phyloP scores from a whole-genome alignment of 2,888 invertebrate species.

The Perdita meconis region DNA sequence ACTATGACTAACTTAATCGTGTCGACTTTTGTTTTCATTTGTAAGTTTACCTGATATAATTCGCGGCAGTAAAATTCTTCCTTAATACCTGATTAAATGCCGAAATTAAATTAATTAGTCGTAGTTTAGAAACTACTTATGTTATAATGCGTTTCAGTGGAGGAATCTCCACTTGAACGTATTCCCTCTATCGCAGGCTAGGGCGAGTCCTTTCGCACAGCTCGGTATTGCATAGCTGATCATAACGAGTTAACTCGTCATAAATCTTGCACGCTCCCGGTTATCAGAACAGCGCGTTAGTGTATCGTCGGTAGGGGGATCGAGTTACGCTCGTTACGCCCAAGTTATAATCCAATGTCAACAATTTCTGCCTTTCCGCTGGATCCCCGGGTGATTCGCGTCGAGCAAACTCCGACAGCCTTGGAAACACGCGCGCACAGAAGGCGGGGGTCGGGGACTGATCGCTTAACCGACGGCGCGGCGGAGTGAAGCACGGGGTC shows the following conservation, averaged over 20 bases:
- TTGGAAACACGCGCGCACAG: constrained; percentile 36
- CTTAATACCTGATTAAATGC: too few species aligned
- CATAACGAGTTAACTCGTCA: constrained; percentile 2
- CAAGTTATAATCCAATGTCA: constrained; percentile 76
- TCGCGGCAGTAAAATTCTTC: too few species aligned
- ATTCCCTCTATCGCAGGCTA: too few species aligned
- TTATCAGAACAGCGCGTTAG: background rate
- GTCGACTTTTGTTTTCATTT: constrained; percentile 35
- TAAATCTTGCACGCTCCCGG: constrained; percentile 52
- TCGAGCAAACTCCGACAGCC: constrained; percentile 37
- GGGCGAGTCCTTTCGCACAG: too few species aligned
- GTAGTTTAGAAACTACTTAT: too few species aligned
- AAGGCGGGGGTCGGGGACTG: background rate
- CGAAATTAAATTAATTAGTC: too few species aligned
- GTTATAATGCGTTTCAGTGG: too few species aligned
- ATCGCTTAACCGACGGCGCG: background rate
- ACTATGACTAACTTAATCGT: constrained; percentile 45
- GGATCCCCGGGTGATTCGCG: constrained; percentile 35
- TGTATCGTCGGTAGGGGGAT: constrained; percentile 54
- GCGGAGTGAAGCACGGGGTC: background rate
- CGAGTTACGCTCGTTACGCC: constrained; percentile 64
- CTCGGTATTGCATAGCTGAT: too few species aligned
- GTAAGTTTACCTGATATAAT: background rate
- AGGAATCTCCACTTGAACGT: too few species aligned
- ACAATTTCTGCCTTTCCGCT: constrained; percentile 66